Base-by-base conservation (phyloP, 2,797 vertebrate species). In the Heliangelus exortis region DNA sequence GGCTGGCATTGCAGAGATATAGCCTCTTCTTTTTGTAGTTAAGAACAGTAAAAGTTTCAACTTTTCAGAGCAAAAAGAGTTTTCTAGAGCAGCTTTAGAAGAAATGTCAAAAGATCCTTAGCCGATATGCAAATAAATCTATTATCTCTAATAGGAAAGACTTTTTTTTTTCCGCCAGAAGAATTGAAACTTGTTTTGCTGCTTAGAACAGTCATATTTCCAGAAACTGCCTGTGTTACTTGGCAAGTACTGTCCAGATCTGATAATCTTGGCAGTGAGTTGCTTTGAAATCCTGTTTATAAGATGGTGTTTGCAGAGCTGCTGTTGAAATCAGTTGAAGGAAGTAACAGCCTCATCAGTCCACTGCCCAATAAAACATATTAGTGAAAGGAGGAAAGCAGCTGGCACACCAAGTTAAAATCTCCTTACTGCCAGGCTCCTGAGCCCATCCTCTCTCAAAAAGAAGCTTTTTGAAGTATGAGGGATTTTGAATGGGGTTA, bases 281-380 rank as follows among this genome's bases (percentile, higher is more conserved):
- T 79, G 34, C 79, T 84, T 75, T 69, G 51, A 84, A 78, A 89
- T 5, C 22, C 61, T 84, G 66, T 59, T 95, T 87, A 21, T 33
- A 36, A 79, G 82, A 88, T 75, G 69, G 69, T 12, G 9, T 77
- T 95, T 91, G 59, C 89, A 94, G 91, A 93, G 67, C 7, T 77
- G 68, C 92, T 93, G 72, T 31, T 95, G 93, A 92, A 89, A 92
- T 62, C 57, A 93, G 76, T 82, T 81, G 85, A 81, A 87, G 90
- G 87, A 92, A 89, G 90, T 18, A 66, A 50, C 55, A 74, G 92
- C 51, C 92, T 91, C 82, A 68, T 79, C 51, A 2, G 78, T 87
- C 33, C n/a, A 3, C 43, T 93, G 94, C 84, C 91, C 91, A 89
- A 22, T 81, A 41, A 94, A 89, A 88, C 69, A 29, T 48, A 72